Evolutionary conservation across 2,113 vertebrate species (phyloP), one percentile per base, ranked within the genome.

Genomic region (Chloropsis cyanopogon): DNA sequence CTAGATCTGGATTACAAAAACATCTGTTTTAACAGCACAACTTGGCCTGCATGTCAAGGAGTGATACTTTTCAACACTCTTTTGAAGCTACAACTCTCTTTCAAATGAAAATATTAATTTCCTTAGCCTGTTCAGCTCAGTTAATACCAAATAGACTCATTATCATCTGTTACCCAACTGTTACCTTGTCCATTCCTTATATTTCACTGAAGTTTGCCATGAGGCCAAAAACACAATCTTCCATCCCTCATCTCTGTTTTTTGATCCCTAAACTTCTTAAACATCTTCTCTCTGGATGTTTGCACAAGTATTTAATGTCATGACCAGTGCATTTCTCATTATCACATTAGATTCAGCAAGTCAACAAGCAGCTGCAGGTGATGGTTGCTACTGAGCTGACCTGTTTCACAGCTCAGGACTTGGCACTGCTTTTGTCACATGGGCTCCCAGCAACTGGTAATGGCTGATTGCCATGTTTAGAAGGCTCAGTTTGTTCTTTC

Each of bases 291-390:
- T 82, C 75, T 92, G 56, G 60, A 29, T 81, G 71, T 46, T 42
- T 91, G 68, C 44, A 81, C 59, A 73, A 64, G 20, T n/a, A 71
- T 81, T 94, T 72, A 59, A 44, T 42, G 47, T 82, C 89, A 79
- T 70, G 75, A 68, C 29, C 52, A 70, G 61, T 61, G 47, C 37
- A 82, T 47, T 82, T 94, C 84, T 87, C 66, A 73, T 92, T 89
- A 90, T 73, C 94, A 73, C 70, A 25, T 82, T 70, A 80, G 75
- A 82, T 83, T 61, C 88, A 80, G 70, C 82, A 81, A 93, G 87
- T 47, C 81, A 95, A 88, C 75, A 83, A 83, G 71, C 66, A 88
- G 86, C 90, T 93, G 95, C 71, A 92, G 76, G 92, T 92, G 88
- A 88, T 44, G 79, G 90, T 72, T 93, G 79, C 90, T 86, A 21